These are phyloP conservation scores for Fistularia commersonii DNA, from an alignment of 2,797 vertebrate genomes.

Conservation along the genomic window DNA sequence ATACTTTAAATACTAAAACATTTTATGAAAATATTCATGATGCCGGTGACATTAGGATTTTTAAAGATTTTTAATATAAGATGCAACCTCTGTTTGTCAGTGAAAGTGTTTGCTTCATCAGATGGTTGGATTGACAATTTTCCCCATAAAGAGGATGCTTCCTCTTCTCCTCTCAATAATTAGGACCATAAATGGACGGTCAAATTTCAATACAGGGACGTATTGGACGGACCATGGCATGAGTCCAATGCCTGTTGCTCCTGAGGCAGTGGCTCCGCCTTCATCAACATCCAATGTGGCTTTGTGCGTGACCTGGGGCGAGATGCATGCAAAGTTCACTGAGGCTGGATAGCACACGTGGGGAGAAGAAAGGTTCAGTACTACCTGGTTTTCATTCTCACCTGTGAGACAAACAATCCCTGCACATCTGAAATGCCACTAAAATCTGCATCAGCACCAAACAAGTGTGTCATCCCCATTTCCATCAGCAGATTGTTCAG, in stretches of 20 bases:
- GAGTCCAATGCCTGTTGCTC: constrained; percentile 65
- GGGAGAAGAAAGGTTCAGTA: background rate
- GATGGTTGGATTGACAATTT: constrained; percentile 65
- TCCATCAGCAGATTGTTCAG: constrained; percentile 57
- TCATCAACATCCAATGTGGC: constrained; percentile 85
- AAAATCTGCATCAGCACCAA: constrained; percentile 60
- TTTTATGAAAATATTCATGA: no score
- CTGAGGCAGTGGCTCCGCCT: constrained; percentile 78
- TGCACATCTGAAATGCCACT: constrained; percentile 59
- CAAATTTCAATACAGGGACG: constrained; percentile 67
- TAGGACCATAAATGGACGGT: constrained; percentile 83
- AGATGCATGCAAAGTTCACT: background rate
- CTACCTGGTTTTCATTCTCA: constrained; percentile 21
- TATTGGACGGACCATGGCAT: constrained; percentile 47
- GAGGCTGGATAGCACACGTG: background rate
- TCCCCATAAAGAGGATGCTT: constrained; percentile 66
- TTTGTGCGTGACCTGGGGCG: constrained; percentile 79
- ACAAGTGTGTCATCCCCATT: constrained; percentile 76
- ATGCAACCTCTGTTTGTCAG: background rate
- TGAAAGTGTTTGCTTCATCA: constrained; percentile 21
- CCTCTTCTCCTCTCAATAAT: constrained; percentile 75
- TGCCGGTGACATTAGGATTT: background rate
- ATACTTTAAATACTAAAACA: no score
- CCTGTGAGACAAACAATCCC: constrained; percentile 60
- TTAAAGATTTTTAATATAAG: constrained; percentile 14